Evolutionary conservation across 2,888 invertebrate species (phyloP).

Genomic region (Oegoconia quadripuncta): DNA sequence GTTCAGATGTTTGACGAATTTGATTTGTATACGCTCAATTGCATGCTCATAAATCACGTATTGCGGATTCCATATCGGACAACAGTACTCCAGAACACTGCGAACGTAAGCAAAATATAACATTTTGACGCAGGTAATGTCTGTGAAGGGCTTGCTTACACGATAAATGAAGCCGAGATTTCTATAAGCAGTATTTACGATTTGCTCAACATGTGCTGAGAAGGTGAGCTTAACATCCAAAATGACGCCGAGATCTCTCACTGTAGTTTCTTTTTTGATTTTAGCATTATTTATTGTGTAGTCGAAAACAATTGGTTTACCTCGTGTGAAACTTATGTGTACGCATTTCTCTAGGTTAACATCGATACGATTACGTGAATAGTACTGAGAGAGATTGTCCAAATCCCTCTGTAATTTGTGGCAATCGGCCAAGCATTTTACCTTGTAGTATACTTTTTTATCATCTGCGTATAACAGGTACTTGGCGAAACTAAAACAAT

Average conservation of each 20-base stretch:
- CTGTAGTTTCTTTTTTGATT: neutral
- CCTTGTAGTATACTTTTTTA: constrained; percentile 1
- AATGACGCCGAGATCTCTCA: neutral
- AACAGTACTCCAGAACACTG: constrained; percentile 3
- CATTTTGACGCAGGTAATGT: neutral
- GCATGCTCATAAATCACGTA: neutral
- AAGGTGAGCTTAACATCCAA: constrained; percentile 1
- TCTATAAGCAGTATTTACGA: neutral
- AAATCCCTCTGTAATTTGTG: neutral
- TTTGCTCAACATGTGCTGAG: neutral
- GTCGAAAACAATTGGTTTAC: neutral
- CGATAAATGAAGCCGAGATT: constrained; percentile 4
- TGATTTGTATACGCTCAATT: constrained; percentile 1
- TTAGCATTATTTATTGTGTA: neutral
- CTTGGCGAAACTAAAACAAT: neutral
- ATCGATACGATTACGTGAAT: neutral
- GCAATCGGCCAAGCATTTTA: neutral
- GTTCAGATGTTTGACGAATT: neutral
- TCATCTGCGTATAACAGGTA: constrained; percentile 6
- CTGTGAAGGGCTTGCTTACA: neutral
- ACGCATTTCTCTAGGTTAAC: constrained; percentile 4
- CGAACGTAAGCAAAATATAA: constrained; percentile 5
- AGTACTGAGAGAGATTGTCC: neutral
- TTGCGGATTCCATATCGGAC: neutral
- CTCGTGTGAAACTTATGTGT: constrained; percentile 1